Evolutionary conservation across 2,113 vertebrate genomes (phyloP).

Genomic region (Phyllostomus hastatus): DNA sequence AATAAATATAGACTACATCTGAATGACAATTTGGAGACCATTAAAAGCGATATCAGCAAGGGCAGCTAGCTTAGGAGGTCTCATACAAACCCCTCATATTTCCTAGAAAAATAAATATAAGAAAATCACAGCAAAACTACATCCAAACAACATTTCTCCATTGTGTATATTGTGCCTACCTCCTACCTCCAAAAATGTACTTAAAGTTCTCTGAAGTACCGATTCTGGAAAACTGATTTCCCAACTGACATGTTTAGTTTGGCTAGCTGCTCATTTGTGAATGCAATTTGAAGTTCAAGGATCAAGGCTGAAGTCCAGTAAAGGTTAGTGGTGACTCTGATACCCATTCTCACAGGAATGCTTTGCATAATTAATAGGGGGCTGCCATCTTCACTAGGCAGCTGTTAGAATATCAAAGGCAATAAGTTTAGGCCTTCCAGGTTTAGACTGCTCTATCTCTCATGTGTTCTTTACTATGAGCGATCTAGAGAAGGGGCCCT

Average conservation of each 20-base stretch:
- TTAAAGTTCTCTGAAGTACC: constrained; percentile 1
- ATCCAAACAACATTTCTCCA: neutral
- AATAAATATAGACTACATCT: neutral
- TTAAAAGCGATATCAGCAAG: neutral
- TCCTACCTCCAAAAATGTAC: neutral
- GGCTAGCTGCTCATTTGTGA: neutral
- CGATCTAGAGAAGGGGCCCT: neutral
- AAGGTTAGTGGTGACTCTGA: neutral
- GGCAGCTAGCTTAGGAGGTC: neutral
- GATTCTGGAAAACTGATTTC: constrained; percentile 14
- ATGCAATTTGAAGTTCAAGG: neutral
- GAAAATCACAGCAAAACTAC: neutral
- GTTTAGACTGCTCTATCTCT: neutral
- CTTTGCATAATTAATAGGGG: neutral
- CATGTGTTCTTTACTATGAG: neutral
- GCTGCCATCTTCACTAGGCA: neutral
- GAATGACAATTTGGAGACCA: neutral
- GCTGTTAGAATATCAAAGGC: neutral
- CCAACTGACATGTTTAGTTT: neutral
- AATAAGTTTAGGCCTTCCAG: neutral
- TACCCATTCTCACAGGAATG: neutral
- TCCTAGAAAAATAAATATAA: constrained; percentile 21
- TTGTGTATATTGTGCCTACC: neutral
- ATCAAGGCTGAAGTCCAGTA: neutral
- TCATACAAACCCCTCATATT: neutral